Percentiles rank a stretch among this genome's conserved stretches.
Evolutionary conservation across 2,797 vertebrate genomes (phyloP).

Genomic region (Chaetophractus vellerosus): DNA sequence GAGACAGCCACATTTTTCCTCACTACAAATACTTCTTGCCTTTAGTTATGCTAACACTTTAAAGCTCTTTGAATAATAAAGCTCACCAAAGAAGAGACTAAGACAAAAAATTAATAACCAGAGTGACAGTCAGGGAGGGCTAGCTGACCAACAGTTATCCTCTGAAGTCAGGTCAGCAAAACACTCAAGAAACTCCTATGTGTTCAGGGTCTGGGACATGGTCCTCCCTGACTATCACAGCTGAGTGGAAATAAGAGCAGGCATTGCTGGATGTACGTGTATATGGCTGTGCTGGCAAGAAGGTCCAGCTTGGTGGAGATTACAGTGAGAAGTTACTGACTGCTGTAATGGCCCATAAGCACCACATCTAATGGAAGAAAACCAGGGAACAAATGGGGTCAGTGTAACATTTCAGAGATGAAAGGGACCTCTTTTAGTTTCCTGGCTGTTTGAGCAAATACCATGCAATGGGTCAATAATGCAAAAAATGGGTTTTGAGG

Average conservation of each 20-base stretch:
- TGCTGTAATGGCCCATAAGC: not conserved
- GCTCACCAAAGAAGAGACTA: slow-evolving; percentile 36
- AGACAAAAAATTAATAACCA: slow-evolving; percentile 26
- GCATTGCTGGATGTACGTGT: not conserved
- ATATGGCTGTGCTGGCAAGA: not conserved
- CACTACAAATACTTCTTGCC: not conserved
- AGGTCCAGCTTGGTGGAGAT: not conserved
- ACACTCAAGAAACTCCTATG: not conserved
- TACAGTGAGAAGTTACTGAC: not conserved
- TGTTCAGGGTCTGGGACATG: not conserved
- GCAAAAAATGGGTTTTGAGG: too few relatives aligned
- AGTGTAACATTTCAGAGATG: not conserved
- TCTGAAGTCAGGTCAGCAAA: slow-evolving; percentile 2
- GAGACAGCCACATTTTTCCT: not conserved
- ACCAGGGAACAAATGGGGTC: not conserved
- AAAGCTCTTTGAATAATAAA: slow-evolving; percentile 49
- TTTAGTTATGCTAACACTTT: slow-evolving; percentile 27
- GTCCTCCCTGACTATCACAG: not conserved
- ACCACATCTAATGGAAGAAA: not conserved
- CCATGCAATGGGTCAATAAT: too few relatives aligned
- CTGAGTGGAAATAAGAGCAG: not conserved
- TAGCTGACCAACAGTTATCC: not conserved
- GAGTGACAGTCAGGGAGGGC: slow-evolving; percentile 10
- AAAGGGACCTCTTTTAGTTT: not conserved
- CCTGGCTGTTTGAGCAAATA: too few relatives aligned